Percentiles rank a stretch among this genome's conserved stretches.
Evolutionary conservation across 2,113 vertebrate genomes (phyloP).

Genomic region (Limanda limanda): DNA sequence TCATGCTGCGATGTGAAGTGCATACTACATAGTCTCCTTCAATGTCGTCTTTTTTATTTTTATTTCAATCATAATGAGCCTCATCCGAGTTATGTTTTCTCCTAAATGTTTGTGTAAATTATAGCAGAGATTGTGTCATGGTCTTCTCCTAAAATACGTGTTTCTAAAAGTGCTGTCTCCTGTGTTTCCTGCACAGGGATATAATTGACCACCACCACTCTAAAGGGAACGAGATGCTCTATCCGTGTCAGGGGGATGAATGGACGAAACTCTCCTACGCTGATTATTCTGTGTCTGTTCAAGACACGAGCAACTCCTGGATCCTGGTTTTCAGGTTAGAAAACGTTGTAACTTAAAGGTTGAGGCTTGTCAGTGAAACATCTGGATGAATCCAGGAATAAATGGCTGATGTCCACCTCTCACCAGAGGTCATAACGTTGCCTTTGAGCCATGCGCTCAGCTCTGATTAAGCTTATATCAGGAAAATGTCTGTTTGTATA

Average conservation of each 20-base stretch:
- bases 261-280: constrained; percentile 82
- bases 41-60: neutral
- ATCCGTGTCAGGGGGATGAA: constrained; percentile 89
- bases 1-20: constrained; percentile 19
- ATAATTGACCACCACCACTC: constrained; percentile 86
- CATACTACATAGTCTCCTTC: neutral
- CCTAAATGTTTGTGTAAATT: neutral
- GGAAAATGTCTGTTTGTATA: neutral
- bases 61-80: neutral
- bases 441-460: neutral
- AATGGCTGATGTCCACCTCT: neutral
- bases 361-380: constrained; percentile 4
- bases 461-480: neutral
- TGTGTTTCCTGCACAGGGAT: constrained; percentile 77
- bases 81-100: neutral
- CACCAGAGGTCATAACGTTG: neutral
- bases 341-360: constrained; percentile 6
- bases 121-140: neutral
- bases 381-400: neutral
- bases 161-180: neutral
- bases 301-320: constrained; percentile 85
- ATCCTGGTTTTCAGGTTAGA: constrained; percentile 91
- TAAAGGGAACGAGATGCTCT: constrained; percentile 76
- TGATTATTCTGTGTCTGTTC: constrained; percentile 85
- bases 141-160: neutral